phyloP scores from a whole-genome alignment of 2,888 invertebrate species.

The Hyppa rectilinea region DNA sequence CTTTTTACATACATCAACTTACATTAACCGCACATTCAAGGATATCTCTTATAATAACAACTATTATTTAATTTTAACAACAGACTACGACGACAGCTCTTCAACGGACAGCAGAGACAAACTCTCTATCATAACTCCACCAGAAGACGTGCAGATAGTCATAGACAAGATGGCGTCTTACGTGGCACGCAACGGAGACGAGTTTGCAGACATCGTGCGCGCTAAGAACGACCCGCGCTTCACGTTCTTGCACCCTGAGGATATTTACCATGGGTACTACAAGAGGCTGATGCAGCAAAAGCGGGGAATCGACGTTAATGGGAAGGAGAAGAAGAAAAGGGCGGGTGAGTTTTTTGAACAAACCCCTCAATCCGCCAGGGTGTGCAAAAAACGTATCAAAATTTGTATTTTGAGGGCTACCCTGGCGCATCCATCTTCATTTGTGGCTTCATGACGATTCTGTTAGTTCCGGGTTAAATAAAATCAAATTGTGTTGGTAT shows the following conservation, averaged over 20 bases:
- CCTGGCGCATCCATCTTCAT: too few relatives aligned
- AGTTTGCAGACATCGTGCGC: conserved; percentile 97
- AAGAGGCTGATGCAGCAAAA: conserved; percentile 86
- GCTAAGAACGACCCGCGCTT: conserved; percentile 96
- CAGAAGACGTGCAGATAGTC: conserved; percentile 95
- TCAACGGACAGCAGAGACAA: conserved; percentile 79
- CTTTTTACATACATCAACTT: too few relatives aligned
- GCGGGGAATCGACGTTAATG: conserved; percentile 74
- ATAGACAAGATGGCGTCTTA: conserved; percentile 99
- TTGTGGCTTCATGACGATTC: neutral
- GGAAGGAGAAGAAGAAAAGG: conserved; percentile 68
- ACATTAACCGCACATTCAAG: too few relatives aligned
- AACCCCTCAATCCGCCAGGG: too few relatives aligned
- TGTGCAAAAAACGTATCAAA: too few relatives aligned
- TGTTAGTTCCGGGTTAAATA: neutral
- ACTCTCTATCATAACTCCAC: conserved; percentile 91
- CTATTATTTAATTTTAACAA: too few relatives aligned
- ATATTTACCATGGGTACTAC: conserved; percentile 96
- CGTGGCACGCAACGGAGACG: conserved; percentile 98
- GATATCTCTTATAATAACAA: too few relatives aligned
- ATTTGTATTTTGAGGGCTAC: too few relatives aligned
- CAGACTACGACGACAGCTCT: conserved; percentile 83
- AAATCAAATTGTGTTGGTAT: too few relatives aligned
- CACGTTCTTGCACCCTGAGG: conserved; percentile 94
- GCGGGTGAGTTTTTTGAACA: conserved; percentile 60